Evolutionary conservation across 2,797 vertebrate genomes (phyloP), one percentile per base, ranked within the genome.

Genomic region (Gallinago nigripennis): DNA sequence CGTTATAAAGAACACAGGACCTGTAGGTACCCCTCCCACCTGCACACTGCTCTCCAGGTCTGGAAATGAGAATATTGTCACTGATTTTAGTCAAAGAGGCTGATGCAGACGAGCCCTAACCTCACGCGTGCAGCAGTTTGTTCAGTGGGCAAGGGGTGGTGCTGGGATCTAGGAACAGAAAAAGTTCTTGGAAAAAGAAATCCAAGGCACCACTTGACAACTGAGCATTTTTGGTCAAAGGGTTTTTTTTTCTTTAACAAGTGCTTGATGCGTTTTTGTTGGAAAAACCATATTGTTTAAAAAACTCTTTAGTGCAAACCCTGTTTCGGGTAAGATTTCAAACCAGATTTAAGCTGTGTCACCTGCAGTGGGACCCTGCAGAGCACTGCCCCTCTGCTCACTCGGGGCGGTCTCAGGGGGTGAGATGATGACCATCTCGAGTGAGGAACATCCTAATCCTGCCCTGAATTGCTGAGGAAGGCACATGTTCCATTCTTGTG

Each of bases 401-500:
- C 20, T 11, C 8, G 0, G 3, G 23, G 3, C 8, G 28, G 25
- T 37, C 61, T 48, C 27, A 21, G 46, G 16, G 41, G 39, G 0
- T 43, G 28, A 1, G 0, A 2, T 4, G 3, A 14, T 5, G 12
- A 1, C 13, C 21, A 8, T 4, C 48, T 45, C 8, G 1, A 9
- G 9, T 0, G 6, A 51, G 64, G 41, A 56, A 19, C 39, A 31
- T 2, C 3, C 4, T 2, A 9, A 7, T 27, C 39, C 30, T 30
- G 41, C 20, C 58, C 64, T 8, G 7, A 31, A 11, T 45, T 31
- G 7, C 0, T 27, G n/a, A 35, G 33, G 43, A 28, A 66, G 43
- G 24, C 58, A 48, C 19, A 1, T 0, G 5, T 13, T 45, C 28
- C 12, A 1, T 23, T 57, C 41, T 8, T 15, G 18, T 24, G 61